Base-by-base conservation (phyloP, 2,797 vertebrate species). In the Lagocephalus sceleratus region DNA sequence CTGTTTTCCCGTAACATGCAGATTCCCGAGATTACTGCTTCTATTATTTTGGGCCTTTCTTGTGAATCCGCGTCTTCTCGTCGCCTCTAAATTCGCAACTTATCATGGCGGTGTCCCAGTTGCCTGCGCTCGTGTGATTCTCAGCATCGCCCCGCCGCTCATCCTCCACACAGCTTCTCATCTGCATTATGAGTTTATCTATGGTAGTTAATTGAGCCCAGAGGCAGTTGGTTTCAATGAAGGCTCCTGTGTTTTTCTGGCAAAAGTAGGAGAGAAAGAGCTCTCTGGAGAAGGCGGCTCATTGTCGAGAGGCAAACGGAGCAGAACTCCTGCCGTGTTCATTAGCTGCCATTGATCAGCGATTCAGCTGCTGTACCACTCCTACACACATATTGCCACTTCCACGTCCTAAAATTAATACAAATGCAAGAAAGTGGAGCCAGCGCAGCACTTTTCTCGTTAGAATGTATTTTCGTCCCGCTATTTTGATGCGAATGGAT, bases 281-380 rank as follows among this genome's bases (percentile, higher is more conserved):
- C 65, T 84, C 82, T 81, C 73, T 51, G 57, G 75, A 86, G 85
- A 67, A 76, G 72, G 60, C 60, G 32, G 68, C 72, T 76, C 79
- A 78, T 79, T 80, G 79, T 83, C 66, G 72, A 82, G 83, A 75
- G 77, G 81, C 77, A 85, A 88, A 83, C 72, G 68, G 81, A 89
- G 82, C 78, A 73, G 74, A 85, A 82, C 88, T 84, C 84, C 81
- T 75, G 68, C 79, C 38, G 62, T 85, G 83, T 88, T 90, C 86
- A 87, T 90, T 89, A 88, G 82, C 75, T 68, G 80, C 80, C 82
- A 90, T 87, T 87, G 89, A 90, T 88, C 86, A 88, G 73, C 63
- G 79, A 83, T 84, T 86, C 82, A 73, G 73, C 75, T 59, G 62
- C 80, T 59, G 69, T 60, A 60, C 67, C 42, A 49, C 76, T 76